Evolutionary conservation across 1,140 invertebrate genomes (phyloP).

Genomic region (Chelonus insularis): DNA sequence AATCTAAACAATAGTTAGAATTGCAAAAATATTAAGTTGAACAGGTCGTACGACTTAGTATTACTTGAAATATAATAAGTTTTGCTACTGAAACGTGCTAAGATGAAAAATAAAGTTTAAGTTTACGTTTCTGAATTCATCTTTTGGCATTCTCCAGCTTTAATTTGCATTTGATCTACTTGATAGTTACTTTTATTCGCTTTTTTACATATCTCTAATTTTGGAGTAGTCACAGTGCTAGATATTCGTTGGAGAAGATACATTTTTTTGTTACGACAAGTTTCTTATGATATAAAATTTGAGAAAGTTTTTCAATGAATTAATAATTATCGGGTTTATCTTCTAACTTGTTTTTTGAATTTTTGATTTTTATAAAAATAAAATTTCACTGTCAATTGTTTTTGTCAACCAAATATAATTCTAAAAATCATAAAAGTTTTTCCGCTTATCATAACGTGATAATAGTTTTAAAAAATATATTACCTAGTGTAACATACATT

Average conservation of each 20-base stretch:
- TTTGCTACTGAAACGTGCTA: neutral
- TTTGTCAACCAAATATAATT: too few relatives aligned
- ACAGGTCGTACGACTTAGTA: slow-evolving; percentile 19
- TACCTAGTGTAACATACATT: too few relatives aligned
- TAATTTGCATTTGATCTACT: slow-evolving; percentile 32
- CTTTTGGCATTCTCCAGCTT: slow-evolving; percentile 17
- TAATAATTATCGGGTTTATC: too few relatives aligned
- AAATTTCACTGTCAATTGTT: too few relatives aligned
- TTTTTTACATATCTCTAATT: neutral
- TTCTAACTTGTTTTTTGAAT: too few relatives aligned
- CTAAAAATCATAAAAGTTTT: too few relatives aligned
- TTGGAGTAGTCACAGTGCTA: too few relatives aligned
- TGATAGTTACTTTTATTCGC: slow-evolving; percentile 21
- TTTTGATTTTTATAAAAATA: too few relatives aligned
- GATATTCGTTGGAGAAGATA: too few relatives aligned
- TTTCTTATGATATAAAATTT: neutral
- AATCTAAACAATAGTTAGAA: slow-evolving; percentile 42
- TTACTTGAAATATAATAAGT: slow-evolving; percentile 43
- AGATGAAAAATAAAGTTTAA: neutral
- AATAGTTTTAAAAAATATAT: too few relatives aligned
- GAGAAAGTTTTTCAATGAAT: neutral
- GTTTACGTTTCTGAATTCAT: slow-evolving; percentile 1
- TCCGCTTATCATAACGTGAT: too few relatives aligned
- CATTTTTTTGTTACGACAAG: too few relatives aligned
- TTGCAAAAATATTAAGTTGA: slow-evolving; percentile 36